Base-by-base conservation (phyloP, 1,140 invertebrate genomes). In the Euwallacea similis region DNA sequence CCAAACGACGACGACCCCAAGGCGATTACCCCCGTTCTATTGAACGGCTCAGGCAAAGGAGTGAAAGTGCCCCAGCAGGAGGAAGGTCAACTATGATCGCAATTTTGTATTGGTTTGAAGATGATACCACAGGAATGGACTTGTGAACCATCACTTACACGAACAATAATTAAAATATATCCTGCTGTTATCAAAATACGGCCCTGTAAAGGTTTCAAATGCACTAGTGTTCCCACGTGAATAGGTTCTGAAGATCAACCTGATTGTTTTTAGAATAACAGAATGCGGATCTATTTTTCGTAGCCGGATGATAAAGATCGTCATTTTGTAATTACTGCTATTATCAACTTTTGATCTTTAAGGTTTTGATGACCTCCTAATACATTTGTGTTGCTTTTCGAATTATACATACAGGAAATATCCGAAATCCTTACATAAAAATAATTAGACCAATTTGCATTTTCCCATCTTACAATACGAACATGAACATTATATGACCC, bases 371-470 rank as follows among this genome's bases (percentile, higher is more conserved):
- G 46, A 50, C 9, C 13, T 50, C 9, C 9, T 10, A 2, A 11
- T 3, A 50, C 9, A 13, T 6, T 10, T 50, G 6, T 10, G 46
- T 11, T 10, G 46, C 46, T 13, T 50, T 13, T 6, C 6, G 13
- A 50, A 7, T 13, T 6, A 11, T 46, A 7, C 11, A 46, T 8
- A 10, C 13, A 50, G 46, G 42, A 41, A 10, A 13, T 60, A 0
- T 42, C 42, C 33, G 33, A 42, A 41, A 60, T 41, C 9, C 16
- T 16, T 16, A 21, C 16, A 56, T 33, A 9, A 60, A 11, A 60
- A 60, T 42, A 13, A 41, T 60, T 21, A 41, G 42, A 60, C 16
- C 42, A 60, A 42, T 60, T 60, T 42, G 58, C 58, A 60, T 60
- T 41, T 42, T 42, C 7, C 16, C 6, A 41, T 56, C 33, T 8